Conservation (phyloP, 2,113 vertebrate genomes). For the Neotoma lepida region DNA sequence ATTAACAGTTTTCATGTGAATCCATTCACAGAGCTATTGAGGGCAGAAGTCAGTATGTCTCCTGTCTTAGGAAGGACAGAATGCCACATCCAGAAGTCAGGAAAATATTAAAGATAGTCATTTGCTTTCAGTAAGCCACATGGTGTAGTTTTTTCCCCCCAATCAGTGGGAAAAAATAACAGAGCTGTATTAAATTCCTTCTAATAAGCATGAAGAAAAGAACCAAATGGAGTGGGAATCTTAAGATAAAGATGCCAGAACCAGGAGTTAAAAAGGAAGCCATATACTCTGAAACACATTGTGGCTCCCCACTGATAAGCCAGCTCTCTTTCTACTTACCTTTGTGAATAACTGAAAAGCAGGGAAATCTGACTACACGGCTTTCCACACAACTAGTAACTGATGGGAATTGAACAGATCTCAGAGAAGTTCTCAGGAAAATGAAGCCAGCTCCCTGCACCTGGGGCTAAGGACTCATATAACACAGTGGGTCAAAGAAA, state of each 20-base stretch:
- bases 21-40: neutral
- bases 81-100: neutral
- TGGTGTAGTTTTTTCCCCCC: accelerated
- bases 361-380: constrained; percentile 53
- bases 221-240: neutral
- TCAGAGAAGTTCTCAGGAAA: constrained; percentile 62
- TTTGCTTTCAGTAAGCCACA: neutral
- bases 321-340: constrained; percentile 10
- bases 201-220: constrained; percentile 35
- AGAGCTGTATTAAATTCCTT: constrained; percentile 32
- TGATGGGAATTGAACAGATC: neutral
- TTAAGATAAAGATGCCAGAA: neutral
- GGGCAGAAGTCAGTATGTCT: accelerated
- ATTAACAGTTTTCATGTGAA: neutral
- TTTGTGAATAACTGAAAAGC: constrained; percentile 66
- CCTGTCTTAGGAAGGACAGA: neutral
- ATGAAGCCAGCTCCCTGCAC: neutral
- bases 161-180: neutral
- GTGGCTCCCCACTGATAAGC: constrained; percentile 20
- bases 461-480: neutral
- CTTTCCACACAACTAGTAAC: neutral
- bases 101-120: neutral
- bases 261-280: neutral
- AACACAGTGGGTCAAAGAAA: neutral
- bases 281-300: neutral